phyloP scores from a whole-genome alignment of 2,797 vertebrate genomes.

The Lacerta agilis region DNA sequence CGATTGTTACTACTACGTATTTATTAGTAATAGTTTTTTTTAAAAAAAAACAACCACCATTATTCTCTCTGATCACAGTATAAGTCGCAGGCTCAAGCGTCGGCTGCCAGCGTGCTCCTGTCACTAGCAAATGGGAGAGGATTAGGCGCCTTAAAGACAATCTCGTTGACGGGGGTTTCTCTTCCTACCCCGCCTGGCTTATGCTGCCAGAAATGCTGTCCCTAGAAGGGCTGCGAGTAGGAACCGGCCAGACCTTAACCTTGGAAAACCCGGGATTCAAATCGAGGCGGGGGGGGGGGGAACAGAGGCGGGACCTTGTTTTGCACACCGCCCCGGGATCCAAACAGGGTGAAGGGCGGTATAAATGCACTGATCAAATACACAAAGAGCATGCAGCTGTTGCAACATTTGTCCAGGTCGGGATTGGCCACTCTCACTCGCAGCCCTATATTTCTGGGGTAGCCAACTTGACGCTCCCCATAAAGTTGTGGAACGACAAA shows the following conservation, averaged over 20 bases:
- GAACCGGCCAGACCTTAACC: too few species aligned
- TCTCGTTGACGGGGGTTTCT: background rate
- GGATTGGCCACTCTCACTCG: background rate
- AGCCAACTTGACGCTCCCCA: too few species aligned
- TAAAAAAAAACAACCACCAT: too few species aligned
- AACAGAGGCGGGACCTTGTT: background rate
- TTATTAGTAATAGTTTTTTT: too few species aligned
- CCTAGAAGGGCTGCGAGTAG: background rate
- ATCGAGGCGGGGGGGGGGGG: background rate
- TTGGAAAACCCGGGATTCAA: background rate
- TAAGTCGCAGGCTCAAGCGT: constrained; percentile 5
- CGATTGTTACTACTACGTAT: too few species aligned
- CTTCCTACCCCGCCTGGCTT: background rate
- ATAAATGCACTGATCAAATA: background rate
- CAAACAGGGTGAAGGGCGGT: background rate
- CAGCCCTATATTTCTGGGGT: too few species aligned
- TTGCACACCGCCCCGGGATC: background rate
- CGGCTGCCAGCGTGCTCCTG: background rate
- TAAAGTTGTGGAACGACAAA: too few species aligned
- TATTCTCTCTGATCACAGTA: background rate
- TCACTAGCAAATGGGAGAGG: background rate
- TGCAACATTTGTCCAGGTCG: background rate
- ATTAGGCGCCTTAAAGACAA: background rate
- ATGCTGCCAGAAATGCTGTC: background rate
- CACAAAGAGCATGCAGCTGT: background rate